Base-by-base conservation (phyloP, 2,888 invertebrate genomes). In the Lucinisca nassula region DNA sequence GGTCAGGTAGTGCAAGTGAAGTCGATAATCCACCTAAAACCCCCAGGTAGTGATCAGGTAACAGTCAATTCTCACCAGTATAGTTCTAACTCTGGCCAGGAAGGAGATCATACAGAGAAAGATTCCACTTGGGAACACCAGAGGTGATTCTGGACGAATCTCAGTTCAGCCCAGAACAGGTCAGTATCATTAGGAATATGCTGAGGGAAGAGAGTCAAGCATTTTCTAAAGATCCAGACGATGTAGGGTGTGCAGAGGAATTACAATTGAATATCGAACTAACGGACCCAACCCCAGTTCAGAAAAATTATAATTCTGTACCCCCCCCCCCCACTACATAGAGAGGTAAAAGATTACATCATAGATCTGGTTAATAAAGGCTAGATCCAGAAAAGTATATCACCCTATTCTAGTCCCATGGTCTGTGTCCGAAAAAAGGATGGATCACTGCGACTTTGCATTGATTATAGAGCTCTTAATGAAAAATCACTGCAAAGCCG, bases 301-400 rank as follows among this genome's bases (percentile, higher is more conserved):
- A 86, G 61, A 75, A 79, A 24, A 58, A 77, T 3, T 92, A 92
- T 58, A 73, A n/a, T 0, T 79, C 91, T 12, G 74, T 92, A 40
- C 82, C 75, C 6, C 81, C 91, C 87, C 27, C 61, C 55, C 32
- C 87, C 91, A 17, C 61, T 91, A 21, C 85, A 87, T 73, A 27
- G 84, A 38, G 91, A 92, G 76, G 91, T 92, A 6, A 91, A 92
- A 35, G 86, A 85, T 45, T 92, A 90, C 45, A 76, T 82, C 12
- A 4, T 72, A 30, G 82, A 82, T 51, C 27, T 82, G n/a, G 76
- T 75, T 4, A 82, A 76, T 37, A 82, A 75, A n/a, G 75, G 45
- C 30, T 92, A 76, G 79, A 87, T 91, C 14, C 24, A 67, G 24
- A 82, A 51, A 30, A 49, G 70, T 72, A 37, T 17, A 21, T 85